Conservation (phyloP, 1,140 invertebrate species). For the Palaemon carinicauda region DNA sequence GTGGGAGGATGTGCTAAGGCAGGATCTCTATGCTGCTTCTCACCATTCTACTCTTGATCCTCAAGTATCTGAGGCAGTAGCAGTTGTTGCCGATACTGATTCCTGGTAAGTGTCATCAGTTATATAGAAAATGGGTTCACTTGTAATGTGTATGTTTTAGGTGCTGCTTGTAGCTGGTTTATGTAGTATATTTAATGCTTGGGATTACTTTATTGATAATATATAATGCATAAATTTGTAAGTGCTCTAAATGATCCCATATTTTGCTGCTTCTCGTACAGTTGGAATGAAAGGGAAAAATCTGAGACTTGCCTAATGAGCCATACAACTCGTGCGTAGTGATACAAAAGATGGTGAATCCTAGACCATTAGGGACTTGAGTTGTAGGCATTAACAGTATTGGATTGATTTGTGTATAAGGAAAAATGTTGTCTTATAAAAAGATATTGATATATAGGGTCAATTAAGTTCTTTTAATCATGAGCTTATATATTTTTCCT, state of each 20-base stretch:
- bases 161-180: background rate
- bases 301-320: no score
- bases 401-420: no score
- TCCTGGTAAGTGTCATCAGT: slow-evolving; percentile 73
- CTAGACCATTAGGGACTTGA: no score
- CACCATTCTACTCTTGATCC: slow-evolving; percentile 72
- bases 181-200: background rate
- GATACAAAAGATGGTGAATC: no score
- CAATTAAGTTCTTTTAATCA: no score
- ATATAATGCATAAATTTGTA: no score
- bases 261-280: background rate
- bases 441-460: no score
- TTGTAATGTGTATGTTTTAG: background rate
- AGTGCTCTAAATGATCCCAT: background rate
- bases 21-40: slow-evolving; percentile 68
- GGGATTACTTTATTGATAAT: no score
- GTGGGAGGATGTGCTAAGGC: slow-evolving; percentile 65
- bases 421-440: no score
- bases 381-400: no score
- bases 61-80: slow-evolving; percentile 79
- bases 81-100: slow-evolving; percentile 84
- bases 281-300: no score
- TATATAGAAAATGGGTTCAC: background rate
- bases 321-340: no score
- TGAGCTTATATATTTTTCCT: background rate